Conservation (phyloP, 1,140 invertebrate genomes). For the Palaemon carinicauda region DNA sequence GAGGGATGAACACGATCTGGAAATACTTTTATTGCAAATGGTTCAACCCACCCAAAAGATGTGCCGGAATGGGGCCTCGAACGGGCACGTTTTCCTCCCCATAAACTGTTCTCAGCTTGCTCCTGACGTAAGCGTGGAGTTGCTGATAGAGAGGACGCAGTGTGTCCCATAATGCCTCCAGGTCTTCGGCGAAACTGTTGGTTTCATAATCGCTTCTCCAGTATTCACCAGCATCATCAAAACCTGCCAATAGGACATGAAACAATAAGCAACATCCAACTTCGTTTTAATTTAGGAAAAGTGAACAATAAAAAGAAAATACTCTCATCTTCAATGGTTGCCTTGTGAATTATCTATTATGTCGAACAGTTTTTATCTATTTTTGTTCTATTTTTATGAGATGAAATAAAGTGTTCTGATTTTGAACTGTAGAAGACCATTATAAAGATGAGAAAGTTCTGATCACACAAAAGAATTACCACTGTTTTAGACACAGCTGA, state of each 20-base stretch:
- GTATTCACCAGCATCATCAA: constrained; percentile 77
- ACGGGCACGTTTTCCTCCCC: constrained; percentile 63
- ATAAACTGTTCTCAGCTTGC: constrained; percentile 65
- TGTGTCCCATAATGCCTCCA: constrained; percentile 64
- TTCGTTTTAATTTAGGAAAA: background rate
- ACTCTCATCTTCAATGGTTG: background rate
- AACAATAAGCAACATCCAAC: background rate
- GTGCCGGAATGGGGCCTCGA: constrained; percentile 68
- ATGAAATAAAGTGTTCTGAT: too few relatives aligned
- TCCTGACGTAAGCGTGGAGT: constrained; percentile 68
- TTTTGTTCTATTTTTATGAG: too few relatives aligned
- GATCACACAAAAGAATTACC: too few relatives aligned
- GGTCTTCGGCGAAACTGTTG: constrained; percentile 62
- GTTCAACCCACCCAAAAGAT: constrained; percentile 57
- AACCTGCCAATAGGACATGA: constrained; percentile 66
- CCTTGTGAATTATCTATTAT: too few relatives aligned
- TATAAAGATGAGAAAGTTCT: too few relatives aligned
- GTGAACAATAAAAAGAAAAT: background rate
- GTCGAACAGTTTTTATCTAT: too few relatives aligned
- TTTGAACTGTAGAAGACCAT: too few relatives aligned
- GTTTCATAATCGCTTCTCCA: constrained; percentile 65
- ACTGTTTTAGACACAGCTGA: too few relatives aligned
- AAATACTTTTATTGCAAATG: background rate
- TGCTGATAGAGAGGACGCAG: constrained; percentile 67
- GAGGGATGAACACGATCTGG: background rate